These are phyloP conservation scores for Watersipora subatra DNA, from an alignment of 1,140 invertebrate genomes.

Conservation along the genomic window DNA sequence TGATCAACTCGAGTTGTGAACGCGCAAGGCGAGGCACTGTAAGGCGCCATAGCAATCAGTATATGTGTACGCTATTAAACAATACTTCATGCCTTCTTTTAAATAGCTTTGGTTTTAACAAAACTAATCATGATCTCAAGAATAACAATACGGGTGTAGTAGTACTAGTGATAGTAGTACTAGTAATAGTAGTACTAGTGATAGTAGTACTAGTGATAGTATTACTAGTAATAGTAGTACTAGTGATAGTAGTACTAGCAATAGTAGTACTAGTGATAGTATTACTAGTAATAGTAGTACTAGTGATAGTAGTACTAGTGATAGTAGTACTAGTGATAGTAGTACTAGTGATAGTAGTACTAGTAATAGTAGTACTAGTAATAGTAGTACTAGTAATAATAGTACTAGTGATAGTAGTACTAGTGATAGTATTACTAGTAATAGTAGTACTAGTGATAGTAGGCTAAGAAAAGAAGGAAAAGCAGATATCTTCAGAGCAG, in stretches of 20 bases:
- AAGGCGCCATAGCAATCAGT: no score
- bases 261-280: slow-evolving; percentile 5
- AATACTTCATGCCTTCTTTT: no score
- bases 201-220: background rate
- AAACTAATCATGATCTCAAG: no score
- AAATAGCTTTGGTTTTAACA: no score
- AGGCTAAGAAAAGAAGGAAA: background rate
- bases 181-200: slow-evolving; percentile 5
- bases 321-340: background rate
- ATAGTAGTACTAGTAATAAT: background rate
- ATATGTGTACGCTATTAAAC: no score
- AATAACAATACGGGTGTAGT: no score
- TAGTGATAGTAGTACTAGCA: background rate
- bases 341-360: background rate
- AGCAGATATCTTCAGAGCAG: background rate
- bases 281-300: slow-evolving; percentile 6
- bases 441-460: background rate
- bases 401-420: background rate
- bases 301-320: slow-evolving; percentile 3
- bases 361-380: background rate
- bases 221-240: background rate
- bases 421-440: slow-evolving; percentile 1
- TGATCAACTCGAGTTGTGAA: no score
- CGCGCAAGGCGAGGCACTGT: no score
- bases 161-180: slow-evolving; percentile 3